These are phyloP conservation scores for Amyelois transitella DNA, from an alignment of 1,140 invertebrate species.

Conservation along the genomic window DNA sequence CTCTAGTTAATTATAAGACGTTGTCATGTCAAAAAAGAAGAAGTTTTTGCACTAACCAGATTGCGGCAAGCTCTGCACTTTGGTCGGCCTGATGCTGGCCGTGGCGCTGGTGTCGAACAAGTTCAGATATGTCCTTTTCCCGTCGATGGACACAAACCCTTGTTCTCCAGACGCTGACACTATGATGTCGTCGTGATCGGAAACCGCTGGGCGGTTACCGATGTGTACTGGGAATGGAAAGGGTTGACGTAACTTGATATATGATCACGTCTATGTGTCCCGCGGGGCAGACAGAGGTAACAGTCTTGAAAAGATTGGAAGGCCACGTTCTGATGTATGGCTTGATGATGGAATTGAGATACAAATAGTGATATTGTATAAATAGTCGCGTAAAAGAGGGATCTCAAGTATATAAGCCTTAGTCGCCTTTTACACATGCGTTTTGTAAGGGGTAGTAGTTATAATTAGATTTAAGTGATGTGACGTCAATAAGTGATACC, in stretches of 20 bases:
- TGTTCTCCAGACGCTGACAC: constrained; percentile 85
- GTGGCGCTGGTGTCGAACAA: constrained; percentile 76
- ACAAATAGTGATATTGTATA: constrained; percentile 12
- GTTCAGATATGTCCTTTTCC: constrained; percentile 91
- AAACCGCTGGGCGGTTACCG: constrained; percentile 54
- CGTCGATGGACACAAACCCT: constrained; percentile 94
- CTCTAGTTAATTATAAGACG: too few species aligned
- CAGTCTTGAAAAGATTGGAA: too few species aligned
- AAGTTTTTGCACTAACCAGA: constrained; percentile 29
- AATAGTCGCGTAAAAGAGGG: too few species aligned
- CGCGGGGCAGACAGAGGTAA: too few species aligned
- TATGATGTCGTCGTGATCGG: constrained; percentile 79
- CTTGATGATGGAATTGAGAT: too few species aligned
- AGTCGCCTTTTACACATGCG: too few species aligned
- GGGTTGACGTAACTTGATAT: background rate
- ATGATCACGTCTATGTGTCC: too few species aligned
- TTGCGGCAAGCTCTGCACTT: constrained; percentile 32
- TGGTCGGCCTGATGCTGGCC: constrained; percentile 64
- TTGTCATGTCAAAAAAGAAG: background rate
- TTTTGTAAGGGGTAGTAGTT: too few species aligned
- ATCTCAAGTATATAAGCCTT: background rate
- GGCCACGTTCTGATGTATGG: too few species aligned
- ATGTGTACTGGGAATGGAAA: constrained; percentile 53
- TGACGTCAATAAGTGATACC: too few species aligned
- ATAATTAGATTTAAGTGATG: too few species aligned